phyloP scores from a whole-genome alignment of 1,140 invertebrate genomes.

The Bombus picipes region DNA sequence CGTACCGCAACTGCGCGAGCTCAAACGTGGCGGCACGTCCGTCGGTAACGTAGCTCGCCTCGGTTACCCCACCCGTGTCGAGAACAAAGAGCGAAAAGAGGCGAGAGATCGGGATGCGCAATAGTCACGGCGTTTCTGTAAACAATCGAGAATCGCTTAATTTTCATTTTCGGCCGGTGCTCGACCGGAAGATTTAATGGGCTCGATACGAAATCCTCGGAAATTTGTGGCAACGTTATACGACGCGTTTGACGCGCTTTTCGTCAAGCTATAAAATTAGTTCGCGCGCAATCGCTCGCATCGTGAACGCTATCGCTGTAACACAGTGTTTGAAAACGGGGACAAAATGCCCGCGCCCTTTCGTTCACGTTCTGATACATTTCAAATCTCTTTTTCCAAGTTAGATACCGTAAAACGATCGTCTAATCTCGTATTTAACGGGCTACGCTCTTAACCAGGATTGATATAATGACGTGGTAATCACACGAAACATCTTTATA shows the following conservation, averaged over 20 bases:
- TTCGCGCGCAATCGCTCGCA: not conserved
- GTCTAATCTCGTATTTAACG: not conserved
- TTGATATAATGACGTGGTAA: rapidly evolving
- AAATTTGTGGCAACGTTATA: conserved; percentile 12
- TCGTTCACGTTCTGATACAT: too few species aligned
- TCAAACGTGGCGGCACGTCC: not conserved
- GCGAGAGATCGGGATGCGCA: not conserved
- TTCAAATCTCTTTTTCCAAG: not conserved
- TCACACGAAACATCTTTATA: too few species aligned
- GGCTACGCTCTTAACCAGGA: too few species aligned
- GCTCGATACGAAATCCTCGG: conserved; percentile 16
- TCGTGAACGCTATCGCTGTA: not conserved
- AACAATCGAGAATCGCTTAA: conserved; percentile 75
- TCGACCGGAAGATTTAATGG: conserved; percentile 41
- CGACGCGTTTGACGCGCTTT: conserved; percentile 4
- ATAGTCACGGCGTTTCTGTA: conserved; percentile 54
- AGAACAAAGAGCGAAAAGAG: conserved; percentile 34
- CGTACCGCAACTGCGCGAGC: conserved; percentile 9
- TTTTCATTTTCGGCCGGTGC: conserved; percentile 70
- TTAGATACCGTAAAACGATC: not conserved
- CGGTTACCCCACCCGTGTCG: not conserved
- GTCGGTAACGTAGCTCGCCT: conserved; percentile 68
- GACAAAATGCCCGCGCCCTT: not conserved
- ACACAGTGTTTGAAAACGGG: not conserved
- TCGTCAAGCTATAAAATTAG: conserved; percentile 9